Evolutionary conservation across 2,797 vertebrate genomes (phyloP), one percentile per base, ranked within the genome.

Genomic region (Lepidocolaptes lacrymiger): DNA sequence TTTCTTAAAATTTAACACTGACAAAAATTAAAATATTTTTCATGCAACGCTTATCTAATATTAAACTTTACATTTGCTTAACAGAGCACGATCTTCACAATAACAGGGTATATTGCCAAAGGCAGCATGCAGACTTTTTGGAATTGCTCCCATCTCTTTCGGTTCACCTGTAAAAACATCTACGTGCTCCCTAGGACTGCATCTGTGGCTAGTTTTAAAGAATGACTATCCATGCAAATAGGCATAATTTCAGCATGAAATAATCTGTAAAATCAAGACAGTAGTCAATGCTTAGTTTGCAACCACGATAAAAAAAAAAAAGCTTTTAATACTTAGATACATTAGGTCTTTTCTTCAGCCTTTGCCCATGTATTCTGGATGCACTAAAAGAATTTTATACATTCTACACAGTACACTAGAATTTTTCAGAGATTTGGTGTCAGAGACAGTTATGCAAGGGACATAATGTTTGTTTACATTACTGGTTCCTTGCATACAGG

Each of bases 141-240:
- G 98, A 98, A 97, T 92, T 88, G 97, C 96, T 98, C 98, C 98
- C 98, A 98, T 98, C 97, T 98, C 98, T 98, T 98, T 98, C 97
- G 97, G 98, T 98, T 98, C 98, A 98, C 98, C 98, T 98, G 98
- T 98, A 97, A 98, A 98, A 98, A 98, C 98, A 98, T 98, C 98
- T 98, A 98, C 95, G 95, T 97, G 97, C 98, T 98, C 98, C 97
- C 98, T 98, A 98, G 97, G 97, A 98, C 96, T 98, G 97, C 98
- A 98, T 98, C 98, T 98, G 98, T 98, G 98, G 97, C 97, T 98
- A 98, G 97, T 97, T 98, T 98, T 98, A 98, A 98, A 98, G 97
- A 98, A 98, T 98, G 97, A 98, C 98, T 98, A 98, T 82, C 98
- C 98, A 98, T 98, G 98, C 98, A 98, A 97, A 98, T 97, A 98